Evolutionary conservation across 2,888 invertebrate species (phyloP).

Genomic region (Tetanocera ferruginea): DNA sequence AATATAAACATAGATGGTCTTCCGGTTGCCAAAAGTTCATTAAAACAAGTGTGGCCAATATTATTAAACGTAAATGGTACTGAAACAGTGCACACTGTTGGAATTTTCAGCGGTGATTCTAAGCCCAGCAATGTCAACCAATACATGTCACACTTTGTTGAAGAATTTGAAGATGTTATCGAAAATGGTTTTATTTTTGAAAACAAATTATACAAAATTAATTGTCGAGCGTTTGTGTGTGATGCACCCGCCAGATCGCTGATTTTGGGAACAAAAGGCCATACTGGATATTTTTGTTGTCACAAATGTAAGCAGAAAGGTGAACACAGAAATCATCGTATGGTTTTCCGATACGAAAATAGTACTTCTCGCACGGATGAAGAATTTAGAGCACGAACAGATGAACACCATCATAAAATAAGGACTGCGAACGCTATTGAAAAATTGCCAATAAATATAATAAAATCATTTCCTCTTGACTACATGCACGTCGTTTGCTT

Average conservation of each 20-base stretch:
- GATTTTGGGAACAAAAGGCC: constrained; percentile 34
- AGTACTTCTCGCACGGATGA: too few species aligned
- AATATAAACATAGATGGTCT: constrained; percentile 41
- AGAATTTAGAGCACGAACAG: too few species aligned
- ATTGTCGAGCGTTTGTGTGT: constrained; percentile 37
- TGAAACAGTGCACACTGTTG: constrained; percentile 9
- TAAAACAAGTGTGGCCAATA: constrained; percentile 40
- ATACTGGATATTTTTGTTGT: constrained; percentile 40
- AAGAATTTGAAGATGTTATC: constrained; percentile 39
- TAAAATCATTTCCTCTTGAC: too few species aligned
- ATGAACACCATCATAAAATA: too few species aligned
- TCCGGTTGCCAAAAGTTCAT: constrained; percentile 40
- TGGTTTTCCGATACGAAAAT: too few species aligned
- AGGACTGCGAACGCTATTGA: too few species aligned
- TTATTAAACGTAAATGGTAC: constrained; percentile 33
- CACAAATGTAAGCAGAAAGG: constrained; percentile 28
- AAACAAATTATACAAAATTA: constrained; percentile 30
- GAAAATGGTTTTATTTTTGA: constrained; percentile 15
- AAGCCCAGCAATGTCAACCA: constrained; percentile 38
- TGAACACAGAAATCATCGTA: too few species aligned
- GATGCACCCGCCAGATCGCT: constrained; percentile 38
- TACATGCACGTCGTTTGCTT: too few species aligned
- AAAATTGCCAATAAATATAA: too few species aligned
- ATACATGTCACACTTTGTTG: constrained; percentile 34
- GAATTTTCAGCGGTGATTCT: too few species aligned